These are phyloP conservation scores for Yoshiicerus persimilis DNA, from an alignment of 1,140 invertebrate species.

Conservation along the genomic window DNA sequence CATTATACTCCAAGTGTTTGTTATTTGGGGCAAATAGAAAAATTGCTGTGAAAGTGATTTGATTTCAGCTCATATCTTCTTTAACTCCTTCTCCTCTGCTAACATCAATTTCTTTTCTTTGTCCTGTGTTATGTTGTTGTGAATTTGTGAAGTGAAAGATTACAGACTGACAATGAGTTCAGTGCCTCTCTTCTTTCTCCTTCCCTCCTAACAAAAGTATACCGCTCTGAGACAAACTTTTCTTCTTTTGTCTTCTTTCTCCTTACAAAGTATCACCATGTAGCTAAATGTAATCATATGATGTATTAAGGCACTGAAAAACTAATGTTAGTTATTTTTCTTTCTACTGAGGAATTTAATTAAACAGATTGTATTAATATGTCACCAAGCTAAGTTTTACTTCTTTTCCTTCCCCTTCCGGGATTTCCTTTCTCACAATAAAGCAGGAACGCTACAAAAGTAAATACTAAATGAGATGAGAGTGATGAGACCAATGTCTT, in stretches of 20 bases:
- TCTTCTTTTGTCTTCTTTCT: background rate
- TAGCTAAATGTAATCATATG: background rate
- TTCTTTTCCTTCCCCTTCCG: background rate
- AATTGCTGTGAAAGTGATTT: background rate
- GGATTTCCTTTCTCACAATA: background rate
- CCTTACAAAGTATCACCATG: background rate
- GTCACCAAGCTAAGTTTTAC: background rate
- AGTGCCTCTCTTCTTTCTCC: background rate
- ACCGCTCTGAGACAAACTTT: background rate
- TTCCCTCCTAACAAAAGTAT: background rate
- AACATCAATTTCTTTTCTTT: background rate
- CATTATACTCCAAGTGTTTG: background rate
- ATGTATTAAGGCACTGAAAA: background rate
- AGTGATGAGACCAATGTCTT: too few species aligned
- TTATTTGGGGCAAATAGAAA: conserved; percentile 13
- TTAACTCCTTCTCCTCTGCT: background rate
- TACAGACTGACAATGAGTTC: background rate
- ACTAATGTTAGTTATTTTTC: background rate
- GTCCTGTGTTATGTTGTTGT: background rate
- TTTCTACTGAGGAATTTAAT: background rate
- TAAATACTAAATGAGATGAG: too few species aligned
- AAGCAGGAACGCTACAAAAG: background rate
- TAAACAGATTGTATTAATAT: background rate
- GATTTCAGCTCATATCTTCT: background rate
- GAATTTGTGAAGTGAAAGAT: background rate